These are phyloP conservation scores for Venusia cambrica DNA, from an alignment of 2,888 invertebrate genomes.

Conservation along the genomic window DNA sequence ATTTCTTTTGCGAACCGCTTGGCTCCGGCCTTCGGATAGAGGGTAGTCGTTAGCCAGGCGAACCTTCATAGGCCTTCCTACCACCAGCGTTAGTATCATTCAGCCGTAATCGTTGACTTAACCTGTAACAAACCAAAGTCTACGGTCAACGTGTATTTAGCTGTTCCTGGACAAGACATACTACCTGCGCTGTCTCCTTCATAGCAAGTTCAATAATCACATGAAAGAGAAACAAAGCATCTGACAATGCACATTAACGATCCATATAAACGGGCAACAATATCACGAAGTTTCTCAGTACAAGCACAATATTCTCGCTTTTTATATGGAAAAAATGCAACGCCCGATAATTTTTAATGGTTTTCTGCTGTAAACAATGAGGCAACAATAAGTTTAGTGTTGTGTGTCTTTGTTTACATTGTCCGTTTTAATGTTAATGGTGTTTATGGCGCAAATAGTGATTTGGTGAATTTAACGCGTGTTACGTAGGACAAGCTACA, in stretches of 20 bases:
- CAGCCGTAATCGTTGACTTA: no score
- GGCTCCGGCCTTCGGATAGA: no score
- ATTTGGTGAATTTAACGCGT: conserved; percentile 63
- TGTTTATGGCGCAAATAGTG: conserved; percentile 61
- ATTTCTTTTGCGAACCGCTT: no score
- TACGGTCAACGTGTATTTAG: background rate
- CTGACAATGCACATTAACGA: conserved; percentile 39
- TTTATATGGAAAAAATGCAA: conserved; percentile 17
- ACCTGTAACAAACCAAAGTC: no score
- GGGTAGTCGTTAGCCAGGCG: no score
- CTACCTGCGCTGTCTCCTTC: conserved; percentile 22
- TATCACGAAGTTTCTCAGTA: conserved; percentile 52
- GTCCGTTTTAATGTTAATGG: conserved; percentile 57
- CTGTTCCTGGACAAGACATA: conserved; percentile 30
- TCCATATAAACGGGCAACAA: conserved; percentile 30
- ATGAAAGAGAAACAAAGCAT: conserved; percentile 35
- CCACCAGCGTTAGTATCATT: no score
- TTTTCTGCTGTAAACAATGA: conserved; percentile 65
- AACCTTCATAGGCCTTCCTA: no score
- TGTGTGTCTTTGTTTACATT: conserved; percentile 54
- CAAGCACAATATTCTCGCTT: background rate
- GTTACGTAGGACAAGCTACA: conserved; percentile 41
- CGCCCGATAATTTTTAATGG: conserved; percentile 68
- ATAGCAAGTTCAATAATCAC: conserved; percentile 27
- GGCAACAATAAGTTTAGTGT: conserved; percentile 34